Base-by-base conservation (phyloP, 1,140 invertebrate genomes). In the Panulirus ornatus region DNA sequence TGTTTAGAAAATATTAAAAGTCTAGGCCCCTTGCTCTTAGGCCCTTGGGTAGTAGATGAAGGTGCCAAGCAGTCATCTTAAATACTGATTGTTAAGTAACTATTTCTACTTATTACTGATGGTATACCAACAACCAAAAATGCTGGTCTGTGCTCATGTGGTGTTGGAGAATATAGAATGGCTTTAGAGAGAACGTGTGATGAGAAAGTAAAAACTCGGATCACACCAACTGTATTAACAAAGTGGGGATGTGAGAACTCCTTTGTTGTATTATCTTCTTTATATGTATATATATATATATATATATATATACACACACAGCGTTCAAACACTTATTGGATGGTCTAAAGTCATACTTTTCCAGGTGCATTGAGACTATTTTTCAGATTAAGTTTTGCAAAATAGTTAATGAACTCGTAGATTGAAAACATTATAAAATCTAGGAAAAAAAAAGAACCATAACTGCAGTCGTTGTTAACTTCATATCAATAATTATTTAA, bases 21-120 rank as follows among this genome's bases (percentile, higher is more conserved):
- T 63, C 38, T 66, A 63, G 84, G 73, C 27, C 47, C 36, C 22
- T 79, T 78, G 54, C 54, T 76, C 47, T 51, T 73, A 51, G 71
- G 73, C 75, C 51, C 71, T 66, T 44, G 54, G 27, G 22, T 79
- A 78, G 75, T 66, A 87, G 82, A 81, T 58, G 47, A 81, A 81
- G 51, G 51, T 58, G 44, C 51, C 9, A 54, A 58, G 78, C 78
- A 81, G 16, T 81, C 78, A 81, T 81, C 51, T 58, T n/a, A 58
- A 16, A 58, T 36, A 36, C 2, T 81, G 76, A 44, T 58, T 34
- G 19, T 30, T 58, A 14, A 81, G 58, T 22, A 58, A 81, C 34
- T 81, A 81, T 58, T 8, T 81, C 78, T 36, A 36, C 44, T 66
- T 36, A 81, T 34, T 81, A 58, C 44, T 54, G 78, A 66, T 66